Percentiles rank a stretch among this genome's conserved stretches.
phyloP scores from a whole-genome alignment of 2,888 invertebrate species.

The Augiades crinisus region DNA sequence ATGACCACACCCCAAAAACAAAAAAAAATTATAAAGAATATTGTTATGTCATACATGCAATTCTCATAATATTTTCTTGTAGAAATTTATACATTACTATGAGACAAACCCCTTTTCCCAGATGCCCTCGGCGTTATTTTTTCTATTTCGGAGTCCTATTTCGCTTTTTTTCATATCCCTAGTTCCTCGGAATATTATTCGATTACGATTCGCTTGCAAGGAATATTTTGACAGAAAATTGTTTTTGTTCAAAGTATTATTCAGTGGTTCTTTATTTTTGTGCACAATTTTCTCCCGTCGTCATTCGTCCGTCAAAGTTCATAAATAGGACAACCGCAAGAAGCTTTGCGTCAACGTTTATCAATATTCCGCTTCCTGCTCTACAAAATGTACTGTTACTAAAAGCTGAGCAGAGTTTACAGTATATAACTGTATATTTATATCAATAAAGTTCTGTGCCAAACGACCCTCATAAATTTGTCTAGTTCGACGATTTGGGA shows the following conservation, averaged over 20 bases:
- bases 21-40: no score
- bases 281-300: conserved; percentile 17
- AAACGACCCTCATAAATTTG: conserved; percentile 56
- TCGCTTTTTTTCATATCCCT: conserved; percentile 49
- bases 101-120: conserved; percentile 1
- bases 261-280: conserved; percentile 39
- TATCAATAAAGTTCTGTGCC: conserved; percentile 33
- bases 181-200: conserved; percentile 55
- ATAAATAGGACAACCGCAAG: conserved; percentile 11
- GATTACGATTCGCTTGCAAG: conserved; percentile 46
- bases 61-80: not conserved
- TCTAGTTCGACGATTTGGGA: conserved; percentile 54
- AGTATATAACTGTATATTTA: conserved; percentile 11
- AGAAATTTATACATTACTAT: not conserved
- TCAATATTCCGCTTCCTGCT: conserved; percentile 20
- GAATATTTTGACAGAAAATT: conserved; percentile 45
- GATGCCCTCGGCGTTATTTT: conserved; percentile 35
- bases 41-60: no score
- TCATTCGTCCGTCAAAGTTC: not conserved
- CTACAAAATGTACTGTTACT: not conserved
- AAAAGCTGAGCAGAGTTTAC: conserved; percentile 9
- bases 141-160: conserved; percentile 41
- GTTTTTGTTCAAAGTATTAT: conserved; percentile 45
- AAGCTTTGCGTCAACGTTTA: conserved; percentile 12
- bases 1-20: no score